Evolutionary conservation across 2,797 vertebrate genomes (phyloP).

Genomic region (Gallinago stenura): DNA sequence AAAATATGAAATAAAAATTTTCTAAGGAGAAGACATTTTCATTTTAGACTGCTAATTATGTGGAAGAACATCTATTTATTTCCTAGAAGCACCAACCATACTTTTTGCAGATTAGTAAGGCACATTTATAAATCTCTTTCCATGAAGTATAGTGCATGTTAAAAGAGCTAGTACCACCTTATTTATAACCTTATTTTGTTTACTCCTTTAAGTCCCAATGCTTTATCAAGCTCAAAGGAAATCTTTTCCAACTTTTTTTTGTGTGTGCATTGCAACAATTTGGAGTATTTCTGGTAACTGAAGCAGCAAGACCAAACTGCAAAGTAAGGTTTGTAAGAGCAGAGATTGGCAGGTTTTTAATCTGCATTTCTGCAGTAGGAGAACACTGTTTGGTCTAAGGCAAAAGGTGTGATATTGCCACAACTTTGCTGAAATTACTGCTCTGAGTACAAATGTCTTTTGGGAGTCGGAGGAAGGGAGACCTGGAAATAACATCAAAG

Average conservation of each 20-base stretch:
- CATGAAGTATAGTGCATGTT: background rate
- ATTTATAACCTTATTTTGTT: background rate
- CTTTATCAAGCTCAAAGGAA: background rate
- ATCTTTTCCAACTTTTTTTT: background rate
- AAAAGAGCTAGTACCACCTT: background rate
- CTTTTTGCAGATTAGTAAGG: background rate
- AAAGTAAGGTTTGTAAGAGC: background rate
- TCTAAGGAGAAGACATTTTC: background rate
- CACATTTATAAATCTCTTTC: background rate
- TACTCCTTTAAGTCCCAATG: background rate
- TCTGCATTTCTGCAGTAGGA: conserved; percentile 15
- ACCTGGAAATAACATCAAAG: conserved; percentile 74
- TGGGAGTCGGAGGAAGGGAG: conserved; percentile 56
- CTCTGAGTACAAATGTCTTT: conserved; percentile 72
- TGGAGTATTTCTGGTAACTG: background rate
- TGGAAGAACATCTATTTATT: background rate
- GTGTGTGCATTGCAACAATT: background rate
- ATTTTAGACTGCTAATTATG: background rate
- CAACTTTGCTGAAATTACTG: conserved; percentile 62
- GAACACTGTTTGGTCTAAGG: background rate
- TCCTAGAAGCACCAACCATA: background rate
- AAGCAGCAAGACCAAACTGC: background rate
- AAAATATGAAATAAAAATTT: background rate
- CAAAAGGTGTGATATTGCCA: conserved; percentile 19
- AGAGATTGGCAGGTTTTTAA: background rate